Conservation (phyloP, 2,113 vertebrate genomes). For the Upupa epops region DNA sequence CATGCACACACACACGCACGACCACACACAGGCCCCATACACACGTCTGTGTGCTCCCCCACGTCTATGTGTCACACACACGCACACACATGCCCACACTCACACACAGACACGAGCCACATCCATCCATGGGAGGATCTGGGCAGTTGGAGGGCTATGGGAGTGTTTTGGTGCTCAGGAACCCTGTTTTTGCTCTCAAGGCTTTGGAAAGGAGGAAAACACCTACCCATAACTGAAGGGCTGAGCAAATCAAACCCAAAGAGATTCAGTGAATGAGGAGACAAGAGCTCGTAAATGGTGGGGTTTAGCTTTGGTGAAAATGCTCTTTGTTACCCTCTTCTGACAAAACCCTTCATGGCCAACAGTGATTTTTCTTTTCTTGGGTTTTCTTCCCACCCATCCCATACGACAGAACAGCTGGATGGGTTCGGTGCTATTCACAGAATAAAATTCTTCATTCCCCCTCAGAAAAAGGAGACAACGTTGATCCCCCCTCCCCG, state of each 20-base stretch:
- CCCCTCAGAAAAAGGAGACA: not conserved
- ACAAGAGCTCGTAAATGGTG: not conserved
- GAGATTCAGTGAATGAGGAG: not conserved
- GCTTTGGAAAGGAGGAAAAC: not conserved
- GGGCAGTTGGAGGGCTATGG: not conserved
- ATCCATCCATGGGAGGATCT: not conserved
- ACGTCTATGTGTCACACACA: too few species aligned
- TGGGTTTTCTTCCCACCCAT: not conserved
- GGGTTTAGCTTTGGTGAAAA: not conserved
- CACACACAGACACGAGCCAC: accelerated
- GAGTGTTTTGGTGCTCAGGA: not conserved
- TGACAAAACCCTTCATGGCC: not conserved
- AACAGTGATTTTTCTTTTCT: not conserved
- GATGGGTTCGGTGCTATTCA: conserved; percentile 8
- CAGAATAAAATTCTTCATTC: not conserved
- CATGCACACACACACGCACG: not conserved
- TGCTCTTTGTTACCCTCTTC: not conserved
- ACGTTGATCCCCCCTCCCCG: accelerated
- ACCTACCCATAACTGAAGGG: not conserved
- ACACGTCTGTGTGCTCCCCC: not conserved
- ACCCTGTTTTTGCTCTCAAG: not conserved
- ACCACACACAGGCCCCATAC: not conserved
- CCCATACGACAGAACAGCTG: not conserved
- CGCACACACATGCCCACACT: not conserved
- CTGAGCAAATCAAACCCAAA: not conserved